These are phyloP conservation scores for Bicyclus anynana DNA, from an alignment of 1,140 invertebrate species.

Conservation along the genomic window DNA sequence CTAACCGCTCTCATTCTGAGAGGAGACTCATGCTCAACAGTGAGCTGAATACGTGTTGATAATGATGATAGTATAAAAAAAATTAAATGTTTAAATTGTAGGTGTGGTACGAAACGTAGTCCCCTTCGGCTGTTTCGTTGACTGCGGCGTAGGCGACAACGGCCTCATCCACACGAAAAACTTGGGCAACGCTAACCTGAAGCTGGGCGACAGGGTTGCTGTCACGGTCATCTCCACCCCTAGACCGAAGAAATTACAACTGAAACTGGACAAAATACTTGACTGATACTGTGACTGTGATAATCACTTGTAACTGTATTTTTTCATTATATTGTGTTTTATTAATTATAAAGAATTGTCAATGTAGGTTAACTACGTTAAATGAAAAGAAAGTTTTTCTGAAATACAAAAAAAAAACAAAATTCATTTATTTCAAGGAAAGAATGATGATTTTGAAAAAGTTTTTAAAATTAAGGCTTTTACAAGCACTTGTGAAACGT, in stretches of 20 bases:
- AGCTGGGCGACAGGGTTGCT: constrained; percentile 83
- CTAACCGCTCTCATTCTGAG: too few species aligned
- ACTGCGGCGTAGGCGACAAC: constrained; percentile 88
- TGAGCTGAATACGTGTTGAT: too few species aligned
- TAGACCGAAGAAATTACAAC: constrained; percentile 59
- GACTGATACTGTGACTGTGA: constrained; percentile 30
- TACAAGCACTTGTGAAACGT: too few species aligned
- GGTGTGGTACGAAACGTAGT: constrained; percentile 90
- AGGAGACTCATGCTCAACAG: too few species aligned
- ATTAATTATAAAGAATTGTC: too few species aligned
- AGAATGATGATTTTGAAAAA: too few species aligned
- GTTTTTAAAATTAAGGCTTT: too few species aligned
- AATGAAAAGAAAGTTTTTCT: too few species aligned
- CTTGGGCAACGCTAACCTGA: constrained; percentile 77
- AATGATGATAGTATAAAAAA: too few species aligned
- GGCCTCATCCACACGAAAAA: constrained; percentile 86
- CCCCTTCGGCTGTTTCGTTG: constrained; percentile 94
- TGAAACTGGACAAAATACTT: constrained; percentile 57
- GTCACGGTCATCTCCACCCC: constrained; percentile 61
- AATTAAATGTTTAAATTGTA: too few species aligned
- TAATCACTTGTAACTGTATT: not conserved
- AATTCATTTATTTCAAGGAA: too few species aligned
- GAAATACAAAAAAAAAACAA: too few species aligned
- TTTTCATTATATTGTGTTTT: not conserved
- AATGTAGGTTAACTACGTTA: not conserved